These are phyloP conservation scores for Phalacrocorax carbo DNA, from an alignment of 2,113 vertebrate genomes.

Conservation along the genomic window DNA sequence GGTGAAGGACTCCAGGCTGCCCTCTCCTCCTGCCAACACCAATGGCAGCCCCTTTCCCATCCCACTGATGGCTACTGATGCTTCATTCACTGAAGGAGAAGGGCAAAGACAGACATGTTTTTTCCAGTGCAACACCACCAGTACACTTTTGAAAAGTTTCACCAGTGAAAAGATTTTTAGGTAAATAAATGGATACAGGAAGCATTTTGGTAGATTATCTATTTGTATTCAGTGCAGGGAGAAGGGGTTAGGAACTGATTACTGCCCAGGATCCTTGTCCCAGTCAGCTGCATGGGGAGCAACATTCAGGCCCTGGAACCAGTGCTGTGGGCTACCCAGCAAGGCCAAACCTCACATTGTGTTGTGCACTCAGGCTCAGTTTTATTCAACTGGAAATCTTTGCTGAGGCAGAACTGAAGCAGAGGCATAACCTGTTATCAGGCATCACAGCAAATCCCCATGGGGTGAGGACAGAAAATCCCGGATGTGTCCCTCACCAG, in stretches of 20 bases:
- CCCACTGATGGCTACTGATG: background rate
- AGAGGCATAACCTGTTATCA: background rate
- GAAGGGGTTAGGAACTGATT: background rate
- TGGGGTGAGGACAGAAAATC: background rate
- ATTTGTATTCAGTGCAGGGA: background rate
- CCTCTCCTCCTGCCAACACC: background rate
- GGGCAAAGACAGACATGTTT: background rate
- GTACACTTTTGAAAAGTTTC: background rate
- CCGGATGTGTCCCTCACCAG: background rate
- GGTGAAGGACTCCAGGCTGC: background rate
- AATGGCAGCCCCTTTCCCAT: background rate
- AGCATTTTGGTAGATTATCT: background rate
- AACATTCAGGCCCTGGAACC: background rate
- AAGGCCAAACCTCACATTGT: background rate
- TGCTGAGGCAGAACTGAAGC: background rate
- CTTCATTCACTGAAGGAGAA: background rate
- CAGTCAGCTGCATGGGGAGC: background rate
- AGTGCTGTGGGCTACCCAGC: background rate
- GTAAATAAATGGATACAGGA: background rate
- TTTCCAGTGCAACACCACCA: background rate
- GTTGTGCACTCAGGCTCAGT: background rate
- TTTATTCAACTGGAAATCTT: background rate
- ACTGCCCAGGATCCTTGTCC: background rate
- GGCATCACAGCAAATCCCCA: background rate
- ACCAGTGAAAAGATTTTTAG: background rate